Evolutionary conservation across 2,888 invertebrate genomes (phyloP), one percentile per base, ranked within the genome.

Genomic region (Glyphotaelius pellucidus): DNA sequence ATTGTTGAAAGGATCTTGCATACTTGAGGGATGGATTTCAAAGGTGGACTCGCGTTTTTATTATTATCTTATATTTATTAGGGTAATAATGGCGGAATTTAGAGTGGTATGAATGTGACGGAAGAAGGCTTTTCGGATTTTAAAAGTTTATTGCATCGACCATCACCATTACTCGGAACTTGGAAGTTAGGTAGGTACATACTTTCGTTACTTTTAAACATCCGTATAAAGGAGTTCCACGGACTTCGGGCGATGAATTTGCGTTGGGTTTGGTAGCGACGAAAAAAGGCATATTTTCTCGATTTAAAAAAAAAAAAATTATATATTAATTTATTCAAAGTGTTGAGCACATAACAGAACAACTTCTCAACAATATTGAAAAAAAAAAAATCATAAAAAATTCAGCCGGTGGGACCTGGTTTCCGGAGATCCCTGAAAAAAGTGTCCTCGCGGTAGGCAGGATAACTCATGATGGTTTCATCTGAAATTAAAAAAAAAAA

Each of bases 1-100:
- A 92, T 88, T 92, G 92, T 91, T 92, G 92, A 91, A 91, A 87
- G 90, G 90, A 92, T 92, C 90, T 91, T 80, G 87, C 92, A 90
- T 92, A 80, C 25, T 81, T 86, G 86, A 87, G 91, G 81, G 89
- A 67, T 90, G 67, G 67, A 88, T 92, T 83, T 90, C 67, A 81
- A 67, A 90, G 83, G 52, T 80, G 38, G 47, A 87, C 35, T 80
- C 90, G 25, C 52, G 30, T 80, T 90, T 90, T 90, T 90, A 90
- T 90, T 81, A 90, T 90, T 67, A 83, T 90, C 90, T 84, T 67
- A 90, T 90, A 90, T 90, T 90, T 90, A 90, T 90, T 84, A 90
- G 14, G 83, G 84, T 47, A 87, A 87, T 87, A 47, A 87, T 30
- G 52, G 31, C 87, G 19, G 31, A 42, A 67, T 87, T 52, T 52